phyloP scores from a whole-genome alignment of 2,797 vertebrate genomes.

The Cheirogaleus major region DNA sequence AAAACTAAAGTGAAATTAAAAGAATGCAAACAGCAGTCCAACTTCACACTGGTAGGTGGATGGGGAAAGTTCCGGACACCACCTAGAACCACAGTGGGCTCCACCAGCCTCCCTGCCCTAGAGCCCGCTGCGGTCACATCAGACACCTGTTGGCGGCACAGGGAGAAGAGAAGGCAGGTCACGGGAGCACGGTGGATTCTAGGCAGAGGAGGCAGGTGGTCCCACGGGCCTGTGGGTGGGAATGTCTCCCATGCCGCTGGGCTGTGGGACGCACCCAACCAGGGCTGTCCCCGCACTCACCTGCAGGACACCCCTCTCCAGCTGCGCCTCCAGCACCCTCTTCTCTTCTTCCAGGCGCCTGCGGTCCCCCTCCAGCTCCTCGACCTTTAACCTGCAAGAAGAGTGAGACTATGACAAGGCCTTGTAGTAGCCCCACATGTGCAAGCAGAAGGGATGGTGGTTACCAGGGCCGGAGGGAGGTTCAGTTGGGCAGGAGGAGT shows the following conservation, averaged over 20 bases:
- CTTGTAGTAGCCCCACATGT: neutral
- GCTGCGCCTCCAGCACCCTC: constrained; percentile 90
- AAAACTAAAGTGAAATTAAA: constrained; percentile 4
- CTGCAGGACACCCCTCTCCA: constrained; percentile 93
- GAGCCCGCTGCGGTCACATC: neutral
- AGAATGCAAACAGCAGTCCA: neutral
- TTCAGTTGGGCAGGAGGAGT: neutral
- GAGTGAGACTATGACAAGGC: neutral
- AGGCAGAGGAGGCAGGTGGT: fast-evolving
- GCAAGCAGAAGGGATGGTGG: neutral
- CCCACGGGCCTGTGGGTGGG: fast-evolving
- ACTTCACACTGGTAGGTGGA: neutral
- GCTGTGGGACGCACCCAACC: neutral
- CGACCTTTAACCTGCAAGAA: constrained; percentile 92
- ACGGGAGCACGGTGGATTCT: fast-evolving
- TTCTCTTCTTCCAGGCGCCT: constrained; percentile 92
- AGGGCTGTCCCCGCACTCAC: constrained; percentile 79
- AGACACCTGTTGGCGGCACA: fast-evolving
- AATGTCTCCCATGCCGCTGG: no score
- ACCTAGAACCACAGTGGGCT: neutral
- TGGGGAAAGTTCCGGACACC: neutral
- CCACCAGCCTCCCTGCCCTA: no score
- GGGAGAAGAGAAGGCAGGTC: neutral
- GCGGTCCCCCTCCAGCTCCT: constrained; percentile 94
- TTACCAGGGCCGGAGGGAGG: neutral